These are phyloP conservation scores for Tauraco hartlaubi DNA, from an alignment of 2,797 vertebrate species.

Conservation along the genomic window DNA sequence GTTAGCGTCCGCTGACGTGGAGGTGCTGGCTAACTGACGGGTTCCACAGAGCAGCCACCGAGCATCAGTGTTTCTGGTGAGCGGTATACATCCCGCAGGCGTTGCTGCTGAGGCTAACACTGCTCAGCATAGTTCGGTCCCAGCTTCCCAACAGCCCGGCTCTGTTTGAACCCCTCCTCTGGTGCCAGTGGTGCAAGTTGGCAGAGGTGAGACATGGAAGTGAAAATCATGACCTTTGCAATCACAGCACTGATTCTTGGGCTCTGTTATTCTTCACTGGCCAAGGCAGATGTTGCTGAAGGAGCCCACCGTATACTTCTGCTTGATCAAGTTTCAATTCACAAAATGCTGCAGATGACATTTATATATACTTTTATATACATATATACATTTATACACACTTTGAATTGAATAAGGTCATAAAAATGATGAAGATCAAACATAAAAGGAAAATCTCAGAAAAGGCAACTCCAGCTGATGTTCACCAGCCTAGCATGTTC, in stretches of 20 bases:
- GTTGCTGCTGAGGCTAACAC: neutral
- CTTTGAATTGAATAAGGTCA: neutral
- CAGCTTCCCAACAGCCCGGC: neutral
- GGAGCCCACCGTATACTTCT: neutral
- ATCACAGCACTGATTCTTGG: neutral
- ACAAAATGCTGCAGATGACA: neutral
- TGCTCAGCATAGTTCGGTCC: rapidly evolving
- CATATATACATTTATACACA: neutral
- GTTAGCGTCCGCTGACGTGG: neutral
- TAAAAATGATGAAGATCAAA: conserved; percentile 1
- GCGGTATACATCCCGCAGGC: neutral
- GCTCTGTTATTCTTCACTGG: neutral
- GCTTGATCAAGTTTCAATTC: neutral
- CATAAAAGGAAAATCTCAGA: conserved; percentile 2
- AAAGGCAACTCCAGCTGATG: neutral
- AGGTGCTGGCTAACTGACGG: conserved; percentile 19
- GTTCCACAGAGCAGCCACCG: neutral
- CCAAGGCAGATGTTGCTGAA: neutral
- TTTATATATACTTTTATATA: neutral
- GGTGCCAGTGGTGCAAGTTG: neutral
- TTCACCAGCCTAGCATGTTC: neutral
- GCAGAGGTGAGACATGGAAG: neutral
- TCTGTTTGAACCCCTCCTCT: neutral
- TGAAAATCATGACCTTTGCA: neutral
- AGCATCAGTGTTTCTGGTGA: rapidly evolving